These are phyloP conservation scores for Seriola dumerili DNA, from an alignment of 2,113 vertebrate species.

Conservation along the genomic window DNA sequence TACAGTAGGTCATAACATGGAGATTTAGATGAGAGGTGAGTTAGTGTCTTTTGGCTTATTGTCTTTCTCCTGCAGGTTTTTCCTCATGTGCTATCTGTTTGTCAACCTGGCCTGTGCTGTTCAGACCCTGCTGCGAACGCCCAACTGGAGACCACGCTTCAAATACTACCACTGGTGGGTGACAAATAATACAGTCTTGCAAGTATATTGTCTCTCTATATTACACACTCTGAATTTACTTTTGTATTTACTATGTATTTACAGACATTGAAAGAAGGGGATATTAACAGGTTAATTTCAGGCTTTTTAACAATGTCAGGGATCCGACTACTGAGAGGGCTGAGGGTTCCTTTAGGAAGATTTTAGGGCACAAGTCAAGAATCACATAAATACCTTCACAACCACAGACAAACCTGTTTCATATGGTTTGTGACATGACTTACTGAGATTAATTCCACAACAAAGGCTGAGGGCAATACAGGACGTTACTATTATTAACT, in stretches of 20 bases:
- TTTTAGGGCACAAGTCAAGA: too few relatives aligned
- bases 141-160: slow-evolving; percentile 92
- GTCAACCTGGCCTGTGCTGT: slow-evolving; percentile 97
- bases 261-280: not conserved
- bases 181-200: not conserved
- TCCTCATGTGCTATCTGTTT: slow-evolving; percentile 98
- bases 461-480: not conserved
- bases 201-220: not conserved
- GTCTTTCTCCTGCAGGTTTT: slow-evolving; percentile 87
- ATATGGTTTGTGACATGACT: slow-evolving; percentile 7
- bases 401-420: not conserved
- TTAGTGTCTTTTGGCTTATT: not conserved
- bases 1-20: slow-evolving; percentile 21
- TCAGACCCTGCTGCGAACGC: slow-evolving; percentile 93
- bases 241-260: too few relatives aligned
- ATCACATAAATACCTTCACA: too few relatives aligned
- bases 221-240: not conserved
- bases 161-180: slow-evolving; percentile 85
- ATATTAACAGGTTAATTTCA: too few relatives aligned
- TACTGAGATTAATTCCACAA: slow-evolving; percentile 43
- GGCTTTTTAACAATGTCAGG: too few relatives aligned
- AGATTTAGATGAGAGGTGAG: slow-evolving; percentile 20
- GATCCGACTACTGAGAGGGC: too few relatives aligned
- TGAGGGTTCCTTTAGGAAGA: too few relatives aligned
- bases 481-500: too few relatives aligned